phyloP scores from a whole-genome alignment of 2,888 invertebrate genomes.

The Hedychridium roseum region DNA sequence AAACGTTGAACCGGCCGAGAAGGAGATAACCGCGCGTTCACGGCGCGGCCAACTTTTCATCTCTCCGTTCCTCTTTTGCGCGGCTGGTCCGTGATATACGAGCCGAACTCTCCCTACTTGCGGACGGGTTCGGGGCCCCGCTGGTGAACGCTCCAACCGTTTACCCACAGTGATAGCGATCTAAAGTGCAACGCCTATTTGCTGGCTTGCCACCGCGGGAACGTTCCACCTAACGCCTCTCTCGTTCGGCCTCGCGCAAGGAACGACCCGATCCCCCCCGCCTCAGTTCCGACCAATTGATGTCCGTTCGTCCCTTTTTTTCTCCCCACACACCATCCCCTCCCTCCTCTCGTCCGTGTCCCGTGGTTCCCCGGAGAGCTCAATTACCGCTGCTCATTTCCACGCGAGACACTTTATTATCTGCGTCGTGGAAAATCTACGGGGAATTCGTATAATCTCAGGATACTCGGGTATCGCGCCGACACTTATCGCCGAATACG shows the following conservation, averaged over 20 bases:
- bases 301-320: neutral
- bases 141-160: constrained; percentile 39
- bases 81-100: constrained; percentile 35
- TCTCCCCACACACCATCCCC: neutral
- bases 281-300: constrained; percentile 4
- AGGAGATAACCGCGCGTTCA: neutral
- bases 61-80: constrained; percentile 36
- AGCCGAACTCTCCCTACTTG: constrained; percentile 37
- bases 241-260: too few species aligned
- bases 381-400: too few species aligned
- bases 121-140: constrained; percentile 32
- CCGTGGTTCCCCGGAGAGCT: too few species aligned
- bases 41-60: neutral
- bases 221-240: constrained; percentile 23
- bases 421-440: too few species aligned
- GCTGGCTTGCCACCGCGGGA: constrained; percentile 31
- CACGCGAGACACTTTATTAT: too few species aligned
- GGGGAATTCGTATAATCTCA: too few species aligned
- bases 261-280: constrained; percentile 21
- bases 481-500: too few species aligned
- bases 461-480: too few species aligned
- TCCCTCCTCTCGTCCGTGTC: neutral
- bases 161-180: constrained; percentile 42
- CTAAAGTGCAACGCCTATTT: constrained; percentile 41
- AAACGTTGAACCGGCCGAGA: too few species aligned